Conservation (phyloP, 2,888 invertebrate species). For the Diabrotica balteata region DNA sequence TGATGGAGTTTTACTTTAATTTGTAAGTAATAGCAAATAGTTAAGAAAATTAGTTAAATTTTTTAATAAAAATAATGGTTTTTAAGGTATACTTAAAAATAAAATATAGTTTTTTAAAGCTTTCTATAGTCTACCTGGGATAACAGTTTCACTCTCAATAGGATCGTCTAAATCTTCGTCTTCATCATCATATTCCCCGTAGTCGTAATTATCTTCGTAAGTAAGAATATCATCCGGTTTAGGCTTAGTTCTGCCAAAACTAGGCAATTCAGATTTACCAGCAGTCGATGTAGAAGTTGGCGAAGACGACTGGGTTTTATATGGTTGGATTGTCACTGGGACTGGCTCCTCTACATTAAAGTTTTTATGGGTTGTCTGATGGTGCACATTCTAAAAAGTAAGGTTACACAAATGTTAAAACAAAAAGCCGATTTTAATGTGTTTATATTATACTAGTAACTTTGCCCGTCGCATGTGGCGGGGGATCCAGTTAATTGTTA, state of each 20-base stretch:
- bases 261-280: slow-evolving; percentile 26
- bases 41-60: too few species aligned
- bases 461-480: too few species aligned
- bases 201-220: slow-evolving; percentile 53
- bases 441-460: too few species aligned
- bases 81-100: too few species aligned
- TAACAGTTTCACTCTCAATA: slow-evolving; percentile 56
- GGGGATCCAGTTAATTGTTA: too few species aligned
- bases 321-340: slow-evolving; percentile 30
- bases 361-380: slow-evolving; percentile 32
- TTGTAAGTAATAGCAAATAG: too few species aligned
- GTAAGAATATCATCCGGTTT: slow-evolving; percentile 33
- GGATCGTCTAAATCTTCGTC: slow-evolving; percentile 57
- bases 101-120: too few species aligned
- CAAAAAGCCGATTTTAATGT: background rate
- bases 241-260: slow-evolving; percentile 28
- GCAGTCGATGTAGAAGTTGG: slow-evolving; percentile 33
- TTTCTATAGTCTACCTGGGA: slow-evolving; percentile 41
- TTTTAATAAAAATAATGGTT: too few species aligned
- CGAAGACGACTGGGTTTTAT: slow-evolving; percentile 25
- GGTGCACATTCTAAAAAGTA: slow-evolving; percentile 32
- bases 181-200: slow-evolving; percentile 61
- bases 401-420: slow-evolving; percentile 2
- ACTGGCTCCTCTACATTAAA: slow-evolving; percentile 25
- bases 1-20: too few species aligned